These are phyloP conservation scores for Drosophila anceps DNA, from an alignment of 2,888 invertebrate species.

Conservation along the genomic window DNA sequence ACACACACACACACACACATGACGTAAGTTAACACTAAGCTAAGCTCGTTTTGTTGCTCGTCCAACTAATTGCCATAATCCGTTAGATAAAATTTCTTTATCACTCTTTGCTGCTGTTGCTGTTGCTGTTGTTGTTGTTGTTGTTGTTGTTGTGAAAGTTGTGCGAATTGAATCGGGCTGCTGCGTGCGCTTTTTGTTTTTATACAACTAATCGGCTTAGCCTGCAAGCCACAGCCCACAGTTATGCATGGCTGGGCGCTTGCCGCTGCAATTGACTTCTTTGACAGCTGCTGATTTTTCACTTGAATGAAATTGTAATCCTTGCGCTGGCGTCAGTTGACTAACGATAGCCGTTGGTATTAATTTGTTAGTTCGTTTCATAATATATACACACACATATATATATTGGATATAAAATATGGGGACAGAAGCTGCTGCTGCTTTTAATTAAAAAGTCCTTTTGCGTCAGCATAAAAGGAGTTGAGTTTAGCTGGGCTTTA, in stretches of 20 bases:
- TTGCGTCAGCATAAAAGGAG: slow-evolving; percentile 26
- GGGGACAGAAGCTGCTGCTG: slow-evolving; percentile 27
- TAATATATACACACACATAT: slow-evolving; percentile 17
- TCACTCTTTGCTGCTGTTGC: slow-evolving; percentile 12
- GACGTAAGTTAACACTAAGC: slow-evolving; percentile 42
- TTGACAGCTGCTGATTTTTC: slow-evolving; percentile 40
- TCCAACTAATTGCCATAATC: slow-evolving; percentile 73
- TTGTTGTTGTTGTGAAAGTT: slow-evolving; percentile 11
- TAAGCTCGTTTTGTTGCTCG: slow-evolving; percentile 59
- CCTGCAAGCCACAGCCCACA: slow-evolving; percentile 11
- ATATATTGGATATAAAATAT: slow-evolving; percentile 30
- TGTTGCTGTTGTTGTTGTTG: not conserved
- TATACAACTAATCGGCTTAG: slow-evolving; percentile 73
- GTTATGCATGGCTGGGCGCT: slow-evolving; percentile 18
- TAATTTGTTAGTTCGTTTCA: slow-evolving; percentile 4
- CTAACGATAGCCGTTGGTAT: slow-evolving; percentile 6
- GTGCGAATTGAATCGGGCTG: slow-evolving; percentile 23
- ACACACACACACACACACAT: not conserved
- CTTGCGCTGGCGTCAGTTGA: slow-evolving; percentile 1
- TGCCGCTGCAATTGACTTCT: slow-evolving; percentile 48
- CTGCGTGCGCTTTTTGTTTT: slow-evolving; percentile 57
- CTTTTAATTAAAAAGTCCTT: slow-evolving; percentile 59
- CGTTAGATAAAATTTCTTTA: slow-evolving; percentile 55
- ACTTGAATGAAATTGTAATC: slow-evolving; percentile 50
- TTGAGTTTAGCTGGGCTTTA: not conserved